These are phyloP conservation scores for Pipistrellus kuhlii DNA, from an alignment of 2,797 vertebrate genomes.

Conservation along the genomic window DNA sequence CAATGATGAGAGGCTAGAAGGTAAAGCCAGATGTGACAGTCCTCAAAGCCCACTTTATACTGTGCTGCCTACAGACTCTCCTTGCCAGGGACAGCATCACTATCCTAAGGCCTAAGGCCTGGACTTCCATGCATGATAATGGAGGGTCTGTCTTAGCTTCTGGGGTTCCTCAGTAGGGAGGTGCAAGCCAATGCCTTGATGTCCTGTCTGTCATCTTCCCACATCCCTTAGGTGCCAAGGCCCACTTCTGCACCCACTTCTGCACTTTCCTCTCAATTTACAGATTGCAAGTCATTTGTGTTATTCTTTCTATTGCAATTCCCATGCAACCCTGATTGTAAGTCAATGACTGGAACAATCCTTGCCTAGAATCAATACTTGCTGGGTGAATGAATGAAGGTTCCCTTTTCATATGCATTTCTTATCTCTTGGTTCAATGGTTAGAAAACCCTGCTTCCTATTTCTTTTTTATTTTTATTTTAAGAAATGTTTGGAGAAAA, in stretches of 20 bases:
- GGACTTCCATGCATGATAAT: background rate
- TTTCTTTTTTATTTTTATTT: background rate
- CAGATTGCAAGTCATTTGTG: background rate
- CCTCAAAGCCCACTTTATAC: background rate
- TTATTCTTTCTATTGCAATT: background rate
- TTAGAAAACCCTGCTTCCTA: background rate
- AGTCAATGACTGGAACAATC: background rate
- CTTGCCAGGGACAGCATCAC: background rate
- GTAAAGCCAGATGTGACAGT: background rate
- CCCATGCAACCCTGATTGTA: background rate
- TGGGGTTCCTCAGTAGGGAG: background rate
- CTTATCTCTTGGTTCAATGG: background rate
- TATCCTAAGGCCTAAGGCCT: background rate
- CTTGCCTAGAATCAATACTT: background rate
- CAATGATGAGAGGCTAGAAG: background rate
- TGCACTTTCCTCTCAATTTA: background rate
- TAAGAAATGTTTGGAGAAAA: conserved; percentile 13
- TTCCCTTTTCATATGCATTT: background rate
- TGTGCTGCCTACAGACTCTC: background rate
- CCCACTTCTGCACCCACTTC: background rate
- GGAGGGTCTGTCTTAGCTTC: background rate
- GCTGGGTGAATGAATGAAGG: background rate
- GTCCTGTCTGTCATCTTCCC: background rate
- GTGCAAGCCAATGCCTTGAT: background rate
- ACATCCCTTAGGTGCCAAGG: background rate